Base-by-base conservation (phyloP, 2,797 vertebrate genomes). In the Enteromius mattozi region DNA sequence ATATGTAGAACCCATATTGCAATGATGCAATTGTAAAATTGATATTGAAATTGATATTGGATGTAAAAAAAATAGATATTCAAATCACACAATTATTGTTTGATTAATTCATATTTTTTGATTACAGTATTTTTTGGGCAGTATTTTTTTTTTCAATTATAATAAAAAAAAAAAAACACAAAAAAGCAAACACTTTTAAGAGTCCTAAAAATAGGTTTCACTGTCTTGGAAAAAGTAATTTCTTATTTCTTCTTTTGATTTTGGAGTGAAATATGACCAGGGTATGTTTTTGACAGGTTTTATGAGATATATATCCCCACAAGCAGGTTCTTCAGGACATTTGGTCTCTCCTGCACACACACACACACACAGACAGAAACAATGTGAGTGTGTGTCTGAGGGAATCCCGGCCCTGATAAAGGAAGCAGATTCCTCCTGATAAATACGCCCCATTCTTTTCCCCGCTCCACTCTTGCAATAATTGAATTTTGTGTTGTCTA, bases 401-500 rank as follows among this genome's bases (percentile, higher is more conserved):
- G 47, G 81, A 75, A 83, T 80, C 80, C 80, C 21, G 59, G 21
- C 17, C 51, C 54, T 54, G 82, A 65, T 71, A 40, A 84, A 76
- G 63, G 72, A 79, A 30, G 74, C 54, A 70, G 83, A 84, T 93
- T 92, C 90, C 83, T 89, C 88, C 85, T 91, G 93, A 94, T 94
- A 93, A 91, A 90, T 90, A 90, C 91, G 86, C 90, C 90, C 89
- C 79, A 40, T 91, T 85, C 89, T 89, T 85, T 88, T 91, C 90
- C 63, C 56, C 13, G 14, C 85, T 89, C 88, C 89, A 87, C 82
- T 92, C 92, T 88, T 66, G 87, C 88, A 80, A 91, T 92, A 92
- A 92, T 91, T 91, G 90, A 92, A 91, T 92, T 89, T 87, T 89
- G 89, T 91, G 70, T 78, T 83, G 93, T 89, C 91, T 94, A 71